Evolutionary conservation across 2,113 vertebrate species (phyloP), one percentile per base, ranked within the genome.

Genomic region (Ptilorrhoa leucosticta): DNA sequence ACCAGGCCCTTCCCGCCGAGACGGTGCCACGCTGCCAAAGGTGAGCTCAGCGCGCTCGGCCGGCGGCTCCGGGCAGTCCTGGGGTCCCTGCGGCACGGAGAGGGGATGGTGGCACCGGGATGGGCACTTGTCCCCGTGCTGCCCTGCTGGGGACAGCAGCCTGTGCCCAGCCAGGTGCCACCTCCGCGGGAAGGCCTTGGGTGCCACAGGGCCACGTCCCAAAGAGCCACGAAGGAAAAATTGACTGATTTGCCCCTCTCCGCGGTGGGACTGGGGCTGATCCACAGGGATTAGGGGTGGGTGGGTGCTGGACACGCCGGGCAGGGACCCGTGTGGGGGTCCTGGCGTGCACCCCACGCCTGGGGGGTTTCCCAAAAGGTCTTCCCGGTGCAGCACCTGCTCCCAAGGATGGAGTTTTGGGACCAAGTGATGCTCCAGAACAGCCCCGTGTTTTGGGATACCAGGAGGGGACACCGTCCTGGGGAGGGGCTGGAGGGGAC

Each of bases 11-110:
- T 31, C 71, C 94, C 13, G 6, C 4, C 0, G 57, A 22, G 84
- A 37, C 26, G 82, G 81, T 33, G 85, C 83, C 12, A 1, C 3
- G 7, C 88, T 92, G 93, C 90, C 89, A 90, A 96, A 96, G 96
- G 96, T 97, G 96, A 97, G 96, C 61, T 96, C 93, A 91, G 93
- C 42, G 22, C 3, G 26, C 89, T 71, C 66, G 48, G 83, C 90
- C 11, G 51, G 45, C 0, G 15, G 77, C 94, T 47, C 84, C 27
- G 26, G 48, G 69, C 71, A 26, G 8, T 21, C 90, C 88, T 21
- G 2, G 42, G 68, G 24, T 57, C 77, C 66, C 84, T 6, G 72
- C 0, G 51, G 69, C 0, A 45, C 0, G 30, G 11, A 16, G 8
- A 16, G 48, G 70, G 35, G 51, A 8, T 9, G 91, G 66, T 33